Conservation (phyloP, 2,888 invertebrate genomes). For the Dexiosoma caninum region DNA sequence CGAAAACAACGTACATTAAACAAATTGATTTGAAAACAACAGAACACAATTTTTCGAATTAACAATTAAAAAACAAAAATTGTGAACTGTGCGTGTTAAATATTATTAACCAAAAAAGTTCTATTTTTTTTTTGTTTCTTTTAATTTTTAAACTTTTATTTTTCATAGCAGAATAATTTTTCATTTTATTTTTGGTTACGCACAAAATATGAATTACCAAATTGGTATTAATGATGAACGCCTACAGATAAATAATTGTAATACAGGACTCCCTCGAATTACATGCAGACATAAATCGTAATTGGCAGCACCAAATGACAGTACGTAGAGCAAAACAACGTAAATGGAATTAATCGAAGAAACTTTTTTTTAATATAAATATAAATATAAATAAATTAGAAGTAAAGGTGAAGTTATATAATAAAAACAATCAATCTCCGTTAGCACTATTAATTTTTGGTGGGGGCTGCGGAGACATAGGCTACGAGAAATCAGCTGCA, state of each 20-base stretch:
- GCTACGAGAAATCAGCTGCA: too few relatives aligned
- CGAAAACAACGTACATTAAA: slow-evolving; percentile 19
- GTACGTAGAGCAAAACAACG: too few relatives aligned
- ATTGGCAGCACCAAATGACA: too few relatives aligned
- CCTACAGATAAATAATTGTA: neutral
- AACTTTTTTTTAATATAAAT: too few relatives aligned
- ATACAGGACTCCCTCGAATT: too few relatives aligned
- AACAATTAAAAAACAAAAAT: neutral
- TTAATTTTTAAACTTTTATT: neutral
- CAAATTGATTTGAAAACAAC: slow-evolving; percentile 1
- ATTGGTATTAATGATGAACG: neutral
- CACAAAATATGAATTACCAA: neutral
- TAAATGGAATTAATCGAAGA: too few relatives aligned
- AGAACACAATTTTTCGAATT: neutral
- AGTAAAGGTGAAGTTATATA: too few relatives aligned
- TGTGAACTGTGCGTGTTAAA: slow-evolving; percentile 48
- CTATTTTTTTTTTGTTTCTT: neutral
- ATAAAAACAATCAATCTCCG: too few relatives aligned
- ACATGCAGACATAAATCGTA: too few relatives aligned
- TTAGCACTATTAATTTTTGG: too few relatives aligned
- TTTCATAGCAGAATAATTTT: neutral
- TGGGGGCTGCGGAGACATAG: too few relatives aligned
- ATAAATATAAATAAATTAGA: too few relatives aligned
- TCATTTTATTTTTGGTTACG: neutral
- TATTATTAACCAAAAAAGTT: slow-evolving; percentile 19